These are phyloP conservation scores for Mechanitis messenoides DNA, from an alignment of 2,888 invertebrate species.

Conservation along the genomic window DNA sequence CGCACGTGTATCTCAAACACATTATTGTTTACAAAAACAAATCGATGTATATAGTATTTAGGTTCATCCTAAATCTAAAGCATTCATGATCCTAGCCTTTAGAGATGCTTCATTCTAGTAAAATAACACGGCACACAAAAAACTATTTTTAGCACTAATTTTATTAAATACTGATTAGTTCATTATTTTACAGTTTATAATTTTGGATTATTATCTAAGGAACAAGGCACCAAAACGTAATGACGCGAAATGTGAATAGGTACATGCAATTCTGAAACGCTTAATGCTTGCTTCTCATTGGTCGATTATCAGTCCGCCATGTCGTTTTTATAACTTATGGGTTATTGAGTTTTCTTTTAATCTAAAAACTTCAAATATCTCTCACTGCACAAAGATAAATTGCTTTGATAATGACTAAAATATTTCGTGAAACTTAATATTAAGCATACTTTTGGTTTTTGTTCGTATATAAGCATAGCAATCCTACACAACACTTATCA, in stretches of 20 bases:
- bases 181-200: conserved; percentile 55
- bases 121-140: conserved; percentile 34
- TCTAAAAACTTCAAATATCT: conserved; percentile 21
- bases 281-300: conserved; percentile 83
- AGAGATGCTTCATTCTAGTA: conserved; percentile 41
- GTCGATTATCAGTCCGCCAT: conserved; percentile 82
- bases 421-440: conserved; percentile 15
- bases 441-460: conserved; percentile 20
- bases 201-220: conserved; percentile 60
- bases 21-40: conserved; percentile 89
- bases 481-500: conserved; percentile 30
- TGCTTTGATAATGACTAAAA: conserved; percentile 19
- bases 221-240: conserved; percentile 80
- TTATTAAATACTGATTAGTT: conserved; percentile 47
- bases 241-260: conserved; percentile 85
- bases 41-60: conserved; percentile 77
- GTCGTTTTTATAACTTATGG: conserved; percentile 66
- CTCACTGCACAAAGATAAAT: conserved; percentile 16
- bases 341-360: conserved; percentile 50
- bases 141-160: conserved; percentile 43
- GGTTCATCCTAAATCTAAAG: conserved; percentile 72
- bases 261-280: conserved; percentile 79
- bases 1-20: conserved; percentile 86
- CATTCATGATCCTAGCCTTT: conserved; percentile 62
- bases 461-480: conserved; percentile 14